Conservation (phyloP, 2,888 invertebrate species). For the Epirrita christyi region DNA sequence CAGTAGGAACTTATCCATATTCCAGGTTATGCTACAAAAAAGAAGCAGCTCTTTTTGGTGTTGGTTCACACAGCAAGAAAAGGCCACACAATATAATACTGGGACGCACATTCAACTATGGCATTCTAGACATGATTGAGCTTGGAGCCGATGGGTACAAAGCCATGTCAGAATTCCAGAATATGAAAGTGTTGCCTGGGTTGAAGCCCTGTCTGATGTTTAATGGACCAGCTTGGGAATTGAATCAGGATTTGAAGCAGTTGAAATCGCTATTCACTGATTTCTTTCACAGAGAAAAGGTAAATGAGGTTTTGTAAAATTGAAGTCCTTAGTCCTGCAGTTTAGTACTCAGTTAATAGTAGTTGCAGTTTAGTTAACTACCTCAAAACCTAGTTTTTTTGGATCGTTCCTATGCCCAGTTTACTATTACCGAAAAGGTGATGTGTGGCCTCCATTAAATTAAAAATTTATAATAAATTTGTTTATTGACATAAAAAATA, state of each 20-base stretch:
- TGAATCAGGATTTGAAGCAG: constrained; percentile 91
- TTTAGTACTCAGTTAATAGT: too few relatives aligned
- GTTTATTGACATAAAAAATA: too few relatives aligned
- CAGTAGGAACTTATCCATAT: constrained; percentile 8
- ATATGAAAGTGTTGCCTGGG: constrained; percentile 91
- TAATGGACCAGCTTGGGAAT: constrained; percentile 95
- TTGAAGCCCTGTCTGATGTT: constrained; percentile 96
- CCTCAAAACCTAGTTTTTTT: too few relatives aligned
- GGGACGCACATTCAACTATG: constrained; percentile 95
- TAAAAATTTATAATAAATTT: too few relatives aligned
- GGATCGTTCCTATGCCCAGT: too few relatives aligned
- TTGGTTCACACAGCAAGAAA: constrained; percentile 97
- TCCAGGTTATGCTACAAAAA: constrained; percentile 89
- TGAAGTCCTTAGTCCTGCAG: too few relatives aligned
- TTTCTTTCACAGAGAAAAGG: constrained; percentile 94
- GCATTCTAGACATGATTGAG: constrained; percentile 98
- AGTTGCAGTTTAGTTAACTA: too few relatives aligned
- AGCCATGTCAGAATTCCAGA: constrained; percentile 91
- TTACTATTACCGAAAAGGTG: too few relatives aligned
- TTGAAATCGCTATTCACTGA: constrained; percentile 96
- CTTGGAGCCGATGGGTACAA: constrained; percentile 94
- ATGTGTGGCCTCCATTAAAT: too few relatives aligned
- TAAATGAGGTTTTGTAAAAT: constrained; percentile 30
- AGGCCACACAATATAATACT: constrained; percentile 96
- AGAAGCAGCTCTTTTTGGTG: constrained; percentile 95